Conservation (phyloP, 2,888 invertebrate genomes). For the Cryptocheilus praepositus region DNA sequence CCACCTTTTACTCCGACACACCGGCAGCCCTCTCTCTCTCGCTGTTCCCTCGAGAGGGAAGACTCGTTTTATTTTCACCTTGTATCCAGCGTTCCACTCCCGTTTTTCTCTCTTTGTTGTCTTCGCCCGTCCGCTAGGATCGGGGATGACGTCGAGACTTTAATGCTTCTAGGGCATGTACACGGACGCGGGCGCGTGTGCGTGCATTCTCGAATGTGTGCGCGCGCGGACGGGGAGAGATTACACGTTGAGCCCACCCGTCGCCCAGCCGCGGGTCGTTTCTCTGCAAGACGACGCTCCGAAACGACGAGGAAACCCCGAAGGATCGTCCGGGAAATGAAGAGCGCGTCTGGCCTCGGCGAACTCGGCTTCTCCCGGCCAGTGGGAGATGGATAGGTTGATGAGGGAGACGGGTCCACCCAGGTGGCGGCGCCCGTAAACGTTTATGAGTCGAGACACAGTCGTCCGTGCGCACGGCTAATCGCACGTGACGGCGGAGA, state of each 20-base stretch:
- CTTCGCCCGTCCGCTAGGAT: constrained; percentile 62
- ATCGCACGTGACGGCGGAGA: too few relatives aligned
- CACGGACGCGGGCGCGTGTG: constrained; percentile 5
- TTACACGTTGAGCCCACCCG: constrained; percentile 63
- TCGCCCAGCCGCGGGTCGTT: constrained; percentile 49
- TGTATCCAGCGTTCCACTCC: constrained; percentile 56
- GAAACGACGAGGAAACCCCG: constrained; percentile 37
- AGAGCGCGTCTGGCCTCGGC: constrained; percentile 1
- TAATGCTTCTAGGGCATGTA: constrained; percentile 67
- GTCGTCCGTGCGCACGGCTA: too few relatives aligned
- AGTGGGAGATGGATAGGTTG: too few relatives aligned
- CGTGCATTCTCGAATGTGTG: constrained; percentile 8
- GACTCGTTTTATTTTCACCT: constrained; percentile 8
- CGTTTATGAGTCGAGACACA: too few relatives aligned
- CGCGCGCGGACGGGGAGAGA: constrained; percentile 47
- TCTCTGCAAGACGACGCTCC: constrained; percentile 30
- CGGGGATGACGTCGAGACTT: constrained; percentile 64
- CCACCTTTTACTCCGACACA: constrained; percentile 6
- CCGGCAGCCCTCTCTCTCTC: not conserved
- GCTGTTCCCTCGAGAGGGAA: not conserved
- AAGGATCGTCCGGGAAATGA: constrained; percentile 28
- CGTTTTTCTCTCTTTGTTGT: constrained; percentile 64
- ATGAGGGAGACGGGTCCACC: too few relatives aligned
- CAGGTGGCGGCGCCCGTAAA: too few relatives aligned
- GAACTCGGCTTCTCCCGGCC: too few relatives aligned